These are phyloP conservation scores for Plumapathes pennacea DNA, from an alignment of 92 coral and sea anemone genomes.

Conservation along the genomic window DNA sequence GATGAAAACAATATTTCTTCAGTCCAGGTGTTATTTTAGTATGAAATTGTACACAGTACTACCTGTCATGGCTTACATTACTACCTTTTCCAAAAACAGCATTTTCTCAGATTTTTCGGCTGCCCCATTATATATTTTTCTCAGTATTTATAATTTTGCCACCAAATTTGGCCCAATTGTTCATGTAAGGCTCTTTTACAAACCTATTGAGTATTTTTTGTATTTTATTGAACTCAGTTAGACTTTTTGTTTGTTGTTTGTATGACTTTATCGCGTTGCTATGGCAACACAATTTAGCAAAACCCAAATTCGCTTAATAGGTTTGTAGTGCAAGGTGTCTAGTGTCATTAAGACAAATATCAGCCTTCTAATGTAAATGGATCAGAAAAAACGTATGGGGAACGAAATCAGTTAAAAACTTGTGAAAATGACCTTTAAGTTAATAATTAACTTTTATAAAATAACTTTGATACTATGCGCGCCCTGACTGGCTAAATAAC, in stretches of 20 bases:
- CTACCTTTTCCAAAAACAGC: constrained; percentile 11
- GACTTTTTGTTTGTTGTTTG: not conserved
- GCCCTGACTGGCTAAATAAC: too few species aligned
- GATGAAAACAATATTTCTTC: too few species aligned
- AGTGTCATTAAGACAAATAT: constrained; percentile 35
- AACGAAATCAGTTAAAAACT: constrained; percentile 21
- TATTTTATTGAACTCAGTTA: constrained; percentile 12
- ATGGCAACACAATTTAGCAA: constrained; percentile 29
- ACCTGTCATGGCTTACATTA: constrained; percentile 1
- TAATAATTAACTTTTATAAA: too few species aligned
- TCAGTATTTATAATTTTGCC: not conserved
- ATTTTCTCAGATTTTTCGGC: constrained; percentile 16
- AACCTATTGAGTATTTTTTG: constrained; percentile 17
- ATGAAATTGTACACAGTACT: too few species aligned
- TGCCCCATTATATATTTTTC: not conserved
- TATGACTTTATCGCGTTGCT: constrained; percentile 8
- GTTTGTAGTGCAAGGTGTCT: constrained; percentile 28
- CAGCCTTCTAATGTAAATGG: constrained; percentile 12
- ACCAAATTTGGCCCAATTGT: constrained; percentile 23
- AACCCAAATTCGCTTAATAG: constrained; percentile 41
- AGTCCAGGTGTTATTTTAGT: too few species aligned
- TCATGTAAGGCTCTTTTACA: constrained; percentile 3
- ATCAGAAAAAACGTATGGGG: constrained; percentile 23
- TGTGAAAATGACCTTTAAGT: too few species aligned
- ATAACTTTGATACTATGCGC: too few species aligned